phyloP scores from a whole-genome alignment of 2,113 vertebrate genomes.

The Symphodus melops region DNA sequence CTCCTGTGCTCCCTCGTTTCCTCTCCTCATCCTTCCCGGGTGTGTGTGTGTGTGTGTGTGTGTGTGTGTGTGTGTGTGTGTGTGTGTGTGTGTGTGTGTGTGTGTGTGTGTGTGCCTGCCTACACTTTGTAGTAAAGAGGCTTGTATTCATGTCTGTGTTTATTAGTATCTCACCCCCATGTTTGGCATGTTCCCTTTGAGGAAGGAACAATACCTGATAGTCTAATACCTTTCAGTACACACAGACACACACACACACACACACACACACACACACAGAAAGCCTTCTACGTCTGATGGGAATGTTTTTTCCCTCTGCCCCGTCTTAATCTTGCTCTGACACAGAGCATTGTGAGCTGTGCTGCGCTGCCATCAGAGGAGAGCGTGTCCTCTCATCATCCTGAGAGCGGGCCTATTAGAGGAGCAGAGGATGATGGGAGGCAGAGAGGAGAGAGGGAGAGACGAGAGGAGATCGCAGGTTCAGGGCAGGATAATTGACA shows the following conservation, averaged over 20 bases:
- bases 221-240: constrained; percentile 81
- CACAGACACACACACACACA: constrained; percentile 47
- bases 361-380: constrained; percentile 80
- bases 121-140: constrained; percentile 75
- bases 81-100: constrained; percentile 41
- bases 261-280: constrained; percentile 48
- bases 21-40: constrained; percentile 48
- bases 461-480: constrained; percentile 75
- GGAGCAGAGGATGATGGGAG: constrained; percentile 78
- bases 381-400: constrained; percentile 84
- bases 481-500: constrained; percentile 86
- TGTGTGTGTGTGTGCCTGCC: constrained; percentile 49
- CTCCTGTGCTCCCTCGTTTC: constrained; percentile 49
- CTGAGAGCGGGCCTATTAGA: constrained; percentile 84
- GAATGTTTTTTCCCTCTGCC: constrained; percentile 72
- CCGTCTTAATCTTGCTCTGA: constrained; percentile 83
- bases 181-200: constrained; percentile 82
- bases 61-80: constrained; percentile 37
- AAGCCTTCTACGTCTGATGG: constrained; percentile 51
- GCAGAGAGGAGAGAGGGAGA: constrained; percentile 70
- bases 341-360: constrained; percentile 75
- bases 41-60: constrained; percentile 55
- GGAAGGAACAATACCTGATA: constrained; percentile 82
- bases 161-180: constrained; percentile 82
- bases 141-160: constrained; percentile 83